Evolutionary conservation across 2,113 vertebrate species (phyloP).

Genomic region (Australoheros scitulus): DNA sequence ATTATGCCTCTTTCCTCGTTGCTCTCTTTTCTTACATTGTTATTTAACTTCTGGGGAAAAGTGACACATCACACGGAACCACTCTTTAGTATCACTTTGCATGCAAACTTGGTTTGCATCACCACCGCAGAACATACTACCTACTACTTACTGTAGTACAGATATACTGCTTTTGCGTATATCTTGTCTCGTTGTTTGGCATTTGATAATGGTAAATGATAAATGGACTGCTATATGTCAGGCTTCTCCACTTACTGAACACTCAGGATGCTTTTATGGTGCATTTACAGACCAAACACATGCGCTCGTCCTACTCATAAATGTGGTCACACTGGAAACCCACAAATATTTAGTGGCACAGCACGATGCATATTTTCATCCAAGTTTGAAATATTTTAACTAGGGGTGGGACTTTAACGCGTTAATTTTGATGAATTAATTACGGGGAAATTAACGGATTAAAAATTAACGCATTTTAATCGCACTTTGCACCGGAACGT

Average conservation of each 20-base stretch:
- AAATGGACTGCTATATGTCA: not conserved
- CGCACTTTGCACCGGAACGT: no score
- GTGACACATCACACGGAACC: no score
- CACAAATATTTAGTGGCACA: not conserved
- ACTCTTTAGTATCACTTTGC: not conserved
- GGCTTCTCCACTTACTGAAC: not conserved
- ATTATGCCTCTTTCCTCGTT: not conserved
- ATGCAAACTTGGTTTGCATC: not conserved
- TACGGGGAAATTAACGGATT: no score
- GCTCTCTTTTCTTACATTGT: not conserved
- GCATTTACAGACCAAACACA: not conserved
- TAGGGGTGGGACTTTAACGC: no score
- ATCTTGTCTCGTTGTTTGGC: not conserved
- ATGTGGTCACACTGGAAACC: not conserved
- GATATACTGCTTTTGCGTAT: not conserved
- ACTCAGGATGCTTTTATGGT: not conserved
- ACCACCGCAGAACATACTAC: not conserved
- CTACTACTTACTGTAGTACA: not conserved
- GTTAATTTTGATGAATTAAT: no score
- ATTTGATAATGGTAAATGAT: not conserved
- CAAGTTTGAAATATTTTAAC: not conserved
- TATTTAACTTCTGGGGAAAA: not conserved
- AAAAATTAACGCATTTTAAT: no score
- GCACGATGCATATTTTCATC: not conserved
- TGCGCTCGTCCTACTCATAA: not conserved